phyloP scores from a whole-genome alignment of 1,140 invertebrate genomes.

The Araneus ventricosus region DNA sequence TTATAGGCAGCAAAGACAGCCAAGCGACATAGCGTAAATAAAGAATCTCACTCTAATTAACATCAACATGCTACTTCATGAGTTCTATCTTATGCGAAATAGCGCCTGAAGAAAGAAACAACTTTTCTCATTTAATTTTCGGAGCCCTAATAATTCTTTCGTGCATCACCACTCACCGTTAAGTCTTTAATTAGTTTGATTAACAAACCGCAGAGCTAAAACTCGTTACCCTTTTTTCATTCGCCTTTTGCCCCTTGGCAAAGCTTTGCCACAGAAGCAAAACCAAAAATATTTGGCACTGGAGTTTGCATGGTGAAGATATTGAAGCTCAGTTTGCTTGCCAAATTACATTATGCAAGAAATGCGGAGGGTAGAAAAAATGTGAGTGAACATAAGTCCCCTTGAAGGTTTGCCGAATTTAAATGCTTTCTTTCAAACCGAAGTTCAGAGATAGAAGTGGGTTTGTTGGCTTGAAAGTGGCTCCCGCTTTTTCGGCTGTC shows the following conservation, averaged over 20 bases:
- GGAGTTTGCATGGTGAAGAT: constrained; percentile 13
- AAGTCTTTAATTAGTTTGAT: constrained; percentile 19
- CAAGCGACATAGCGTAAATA: neutral
- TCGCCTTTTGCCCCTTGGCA: constrained; percentile 19
- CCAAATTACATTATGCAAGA: constrained; percentile 57
- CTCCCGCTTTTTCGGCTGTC: constrained; percentile 18
- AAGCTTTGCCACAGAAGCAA: constrained; percentile 23
- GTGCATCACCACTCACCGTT: neutral
- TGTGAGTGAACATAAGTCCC: constrained; percentile 13
- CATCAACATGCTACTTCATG: neutral
- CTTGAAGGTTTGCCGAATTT: constrained; percentile 39
- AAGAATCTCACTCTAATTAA: neutral
- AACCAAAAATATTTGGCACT: constrained; percentile 56
- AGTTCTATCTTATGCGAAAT: neutral
- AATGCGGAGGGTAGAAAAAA: constrained; percentile 16
- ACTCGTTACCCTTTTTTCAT: constrained; percentile 2
- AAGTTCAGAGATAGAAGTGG: neutral
- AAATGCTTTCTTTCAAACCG: constrained; percentile 22
- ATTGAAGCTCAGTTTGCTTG: constrained; percentile 35
- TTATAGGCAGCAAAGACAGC: neutral
- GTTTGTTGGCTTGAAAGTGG: neutral
- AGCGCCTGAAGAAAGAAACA: neutral
- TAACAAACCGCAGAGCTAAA: constrained; percentile 11
- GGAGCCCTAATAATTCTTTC: neutral
- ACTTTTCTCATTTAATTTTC: neutral